These are phyloP conservation scores for Bimastos eiseni DNA, from an alignment of 2,888 invertebrate species.

Conservation along the genomic window DNA sequence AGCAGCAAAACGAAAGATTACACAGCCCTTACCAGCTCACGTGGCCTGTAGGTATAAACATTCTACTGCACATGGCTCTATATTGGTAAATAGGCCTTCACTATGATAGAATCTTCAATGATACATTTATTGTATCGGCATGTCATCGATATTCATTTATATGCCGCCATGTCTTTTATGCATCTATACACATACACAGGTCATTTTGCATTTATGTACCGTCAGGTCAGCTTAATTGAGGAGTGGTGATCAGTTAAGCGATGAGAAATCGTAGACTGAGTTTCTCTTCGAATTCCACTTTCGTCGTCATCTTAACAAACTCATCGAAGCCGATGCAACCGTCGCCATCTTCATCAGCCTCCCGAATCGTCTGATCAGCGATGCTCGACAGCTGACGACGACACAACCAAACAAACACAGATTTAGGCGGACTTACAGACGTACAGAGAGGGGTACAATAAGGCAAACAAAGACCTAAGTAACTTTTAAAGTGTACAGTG, in stretches of 20 bases:
- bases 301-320: slow-evolving; percentile 68
- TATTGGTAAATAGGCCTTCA: too few relatives aligned
- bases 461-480: background rate
- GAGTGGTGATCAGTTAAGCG: background rate
- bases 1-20: too few relatives aligned
- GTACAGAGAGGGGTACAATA: background rate
- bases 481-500: too few relatives aligned
- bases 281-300: slow-evolving; percentile 32
- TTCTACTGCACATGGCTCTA: too few relatives aligned
- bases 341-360: slow-evolving; percentile 94
- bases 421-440: background rate
- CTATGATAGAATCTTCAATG: too few relatives aligned
- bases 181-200: too few relatives aligned
- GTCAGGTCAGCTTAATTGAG: too few relatives aligned
- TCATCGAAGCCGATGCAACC: slow-evolving; percentile 95
- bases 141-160: background rate
- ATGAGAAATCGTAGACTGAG: slow-evolving; percentile 32
- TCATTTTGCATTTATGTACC: too few relatives aligned
- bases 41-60: too few relatives aligned
- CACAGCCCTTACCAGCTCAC: too few relatives aligned
- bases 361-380: slow-evolving; percentile 92
- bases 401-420: background rate
- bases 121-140: too few relatives aligned
- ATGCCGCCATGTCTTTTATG: background rate
- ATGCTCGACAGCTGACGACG: slow-evolving; percentile 73